A percentile compares a stretch with the other conserved stretches of the same genome.
These are phyloP conservation scores for Oscheius sp. DNA, from an alignment of 2,888 invertebrate genomes.

Conservation along the genomic window DNA sequence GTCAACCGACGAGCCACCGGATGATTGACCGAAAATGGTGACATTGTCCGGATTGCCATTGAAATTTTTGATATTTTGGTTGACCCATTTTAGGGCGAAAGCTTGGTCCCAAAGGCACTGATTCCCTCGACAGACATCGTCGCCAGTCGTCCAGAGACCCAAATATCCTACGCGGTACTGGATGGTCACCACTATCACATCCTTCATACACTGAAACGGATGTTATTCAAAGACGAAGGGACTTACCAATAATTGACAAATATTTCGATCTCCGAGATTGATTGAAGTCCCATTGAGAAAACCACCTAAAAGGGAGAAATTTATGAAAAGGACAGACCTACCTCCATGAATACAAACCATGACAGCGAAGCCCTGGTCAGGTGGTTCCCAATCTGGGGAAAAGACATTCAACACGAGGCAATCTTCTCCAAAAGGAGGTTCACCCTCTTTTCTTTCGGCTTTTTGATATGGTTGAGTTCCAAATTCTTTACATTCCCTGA, in stretches of 20 bases:
- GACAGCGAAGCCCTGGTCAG: slow-evolving; percentile 50
- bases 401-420: slow-evolving; percentile 57
- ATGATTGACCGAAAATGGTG: slow-evolving; percentile 55
- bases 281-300: slow-evolving; percentile 49
- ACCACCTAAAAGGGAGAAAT: slow-evolving; percentile 36
- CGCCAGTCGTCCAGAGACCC: slow-evolving; percentile 60
- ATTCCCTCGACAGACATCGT: slow-evolving; percentile 51
- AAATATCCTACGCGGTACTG: slow-evolving; percentile 62
- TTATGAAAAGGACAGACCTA: not conserved
- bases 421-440: slow-evolving; percentile 42
- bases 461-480: slow-evolving; percentile 50
- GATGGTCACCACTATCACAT: slow-evolving; percentile 56
- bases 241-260: slow-evolving; percentile 47
- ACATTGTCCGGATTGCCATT: slow-evolving; percentile 53
- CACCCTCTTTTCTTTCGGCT: not conserved
- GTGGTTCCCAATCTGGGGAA: slow-evolving; percentile 53
- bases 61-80: slow-evolving; percentile 43
- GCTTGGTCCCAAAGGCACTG: slow-evolving; percentile 54
- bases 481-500: slow-evolving; percentile 47
- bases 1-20: slow-evolving; percentile 56
- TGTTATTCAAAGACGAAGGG: not conserved
- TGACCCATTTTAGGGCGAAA: slow-evolving; percentile 55
- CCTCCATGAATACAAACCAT: slow-evolving; percentile 57
- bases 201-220: slow-evolving; percentile 41
- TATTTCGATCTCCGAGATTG: slow-evolving; percentile 52